Base-by-base conservation (phyloP, 2,888 invertebrate species). In the Chloroclystis v-ata region DNA sequence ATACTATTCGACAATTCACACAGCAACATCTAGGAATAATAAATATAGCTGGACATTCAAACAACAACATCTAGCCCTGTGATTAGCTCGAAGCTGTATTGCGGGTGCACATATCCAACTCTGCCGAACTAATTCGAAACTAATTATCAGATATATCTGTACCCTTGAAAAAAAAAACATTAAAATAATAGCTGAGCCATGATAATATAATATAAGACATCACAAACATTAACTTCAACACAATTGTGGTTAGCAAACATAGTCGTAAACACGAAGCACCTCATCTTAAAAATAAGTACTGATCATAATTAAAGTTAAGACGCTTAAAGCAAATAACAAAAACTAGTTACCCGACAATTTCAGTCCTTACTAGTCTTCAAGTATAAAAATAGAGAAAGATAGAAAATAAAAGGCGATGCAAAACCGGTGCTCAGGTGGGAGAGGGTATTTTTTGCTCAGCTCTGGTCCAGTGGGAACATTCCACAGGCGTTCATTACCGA, bases 391-490 rank as follows among this genome's bases (percentile, higher is more conserved):
- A 83, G 78, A 54, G 62, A 67, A 69, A 73, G 67, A 78, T 76
- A 77, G 74, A 75, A 75, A 78, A 79, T 68, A 79, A 80, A 82
- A 78, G 43, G 50, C 54, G 51, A 39, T 26, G 52, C 50, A 61
- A 63, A 83, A 84, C 84, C 82, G 83, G 84, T 84, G 78, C 61
- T 65, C 82, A 82, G 83, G 75, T 81, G 80, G 64, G 65, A 63
- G 73, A 78, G 79, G 79, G 63, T 69, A 64, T 74, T 80, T 82
- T 80, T 79, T 78, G 68, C 66, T 69, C 56, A 32, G 20, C 47
- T 14, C 48, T 45, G 35, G 51, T 49, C 55, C 63, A 64, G 58
- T 80, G 80, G 71, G 80, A 82, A 82, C 78, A 83, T 82, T 82
- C 78, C 69, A 59, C 3, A 20, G 2, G 52, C 35, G 30, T 38